Conservation (phyloP, 2,888 invertebrate species). For the Cybosia mesomella region DNA sequence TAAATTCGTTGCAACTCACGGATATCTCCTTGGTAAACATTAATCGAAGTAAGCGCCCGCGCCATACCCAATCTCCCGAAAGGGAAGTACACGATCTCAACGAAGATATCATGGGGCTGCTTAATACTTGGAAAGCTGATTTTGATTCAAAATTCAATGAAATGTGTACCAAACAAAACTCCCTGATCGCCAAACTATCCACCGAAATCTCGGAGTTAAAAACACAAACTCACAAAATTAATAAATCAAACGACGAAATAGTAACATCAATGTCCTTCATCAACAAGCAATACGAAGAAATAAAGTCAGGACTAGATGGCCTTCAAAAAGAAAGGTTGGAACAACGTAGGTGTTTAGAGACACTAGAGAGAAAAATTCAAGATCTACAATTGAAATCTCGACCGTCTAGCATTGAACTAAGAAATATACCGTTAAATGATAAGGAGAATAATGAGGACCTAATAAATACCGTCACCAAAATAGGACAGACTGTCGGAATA, state of each 20-base stretch:
- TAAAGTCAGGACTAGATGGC: conserved; percentile 13
- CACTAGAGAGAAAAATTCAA: conserved; percentile 9
- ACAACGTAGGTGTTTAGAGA: conserved; percentile 14
- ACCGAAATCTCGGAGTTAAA: too few relatives aligned
- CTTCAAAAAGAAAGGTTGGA: conserved; percentile 8
- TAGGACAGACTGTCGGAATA: conserved; percentile 15
- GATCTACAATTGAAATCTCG: conserved; percentile 14
- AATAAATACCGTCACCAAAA: conserved; percentile 9
- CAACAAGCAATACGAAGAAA: conserved; percentile 19
- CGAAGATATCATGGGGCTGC: too few relatives aligned
- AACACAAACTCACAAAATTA: too few relatives aligned
- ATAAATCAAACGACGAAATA: too few relatives aligned
- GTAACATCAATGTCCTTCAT: conserved; percentile 18
- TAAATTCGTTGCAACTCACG: background rate
- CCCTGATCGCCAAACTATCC: too few relatives aligned
- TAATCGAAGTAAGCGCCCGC: background rate
- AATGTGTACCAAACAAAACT: too few relatives aligned
- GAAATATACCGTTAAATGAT: conserved; percentile 10
- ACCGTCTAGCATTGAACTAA: too few relatives aligned
- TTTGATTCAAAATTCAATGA: too few relatives aligned
- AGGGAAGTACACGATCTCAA: too few relatives aligned
- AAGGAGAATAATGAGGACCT: background rate
- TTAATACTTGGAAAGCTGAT: too few relatives aligned
- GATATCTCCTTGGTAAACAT: background rate
- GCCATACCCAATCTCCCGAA: background rate